Percentiles rank a stretch among this genome's conserved stretches.
Conservation (phyloP, 2,113 vertebrate species). For the Epinephelus lanceolatus region DNA sequence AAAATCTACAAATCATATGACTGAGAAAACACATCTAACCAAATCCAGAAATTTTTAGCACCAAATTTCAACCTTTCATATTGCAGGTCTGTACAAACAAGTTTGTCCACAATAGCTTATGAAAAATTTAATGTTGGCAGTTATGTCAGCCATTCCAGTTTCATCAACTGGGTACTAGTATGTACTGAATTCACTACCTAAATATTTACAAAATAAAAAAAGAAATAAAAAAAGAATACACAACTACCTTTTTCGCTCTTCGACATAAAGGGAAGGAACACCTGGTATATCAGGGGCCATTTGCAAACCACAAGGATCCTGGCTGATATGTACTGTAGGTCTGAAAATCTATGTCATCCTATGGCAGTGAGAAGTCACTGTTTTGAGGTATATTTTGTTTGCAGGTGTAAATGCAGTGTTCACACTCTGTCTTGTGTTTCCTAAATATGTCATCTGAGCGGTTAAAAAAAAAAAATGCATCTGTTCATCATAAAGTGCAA, state of each 20-base stretch:
- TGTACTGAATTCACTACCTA: conserved; percentile 53
- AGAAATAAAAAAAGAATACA: conserved; percentile 41
- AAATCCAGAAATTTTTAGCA: conserved; percentile 72
- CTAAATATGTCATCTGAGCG: conserved; percentile 56
- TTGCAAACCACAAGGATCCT: conserved; percentile 61
- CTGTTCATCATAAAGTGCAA: conserved; percentile 78
- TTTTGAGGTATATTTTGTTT: conserved; percentile 82
- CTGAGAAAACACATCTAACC: conserved; percentile 65
- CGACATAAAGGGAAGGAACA: conserved; percentile 61
- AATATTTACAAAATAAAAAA: conserved; percentile 75
- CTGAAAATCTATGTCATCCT: conserved; percentile 58
- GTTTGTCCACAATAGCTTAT: conserved; percentile 69
- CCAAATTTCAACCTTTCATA: conserved; percentile 68
- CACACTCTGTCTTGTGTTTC: conserved; percentile 54
- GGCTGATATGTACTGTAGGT: conserved; percentile 78
- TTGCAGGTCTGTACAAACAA: conserved; percentile 71
- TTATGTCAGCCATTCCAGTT: conserved; percentile 62
- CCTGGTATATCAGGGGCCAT: conserved; percentile 50
- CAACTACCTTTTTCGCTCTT: conserved; percentile 55
- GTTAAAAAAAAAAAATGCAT: conserved; percentile 53
- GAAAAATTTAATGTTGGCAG: conserved; percentile 56
- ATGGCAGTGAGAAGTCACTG: conserved; percentile 78
- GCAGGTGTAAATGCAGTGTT: conserved; percentile 57
- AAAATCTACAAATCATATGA: conserved; percentile 61
- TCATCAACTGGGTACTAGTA: conserved; percentile 47